phyloP scores from a whole-genome alignment of 2,797 vertebrate genomes.

The Mormyrops attenuatus region DNA sequence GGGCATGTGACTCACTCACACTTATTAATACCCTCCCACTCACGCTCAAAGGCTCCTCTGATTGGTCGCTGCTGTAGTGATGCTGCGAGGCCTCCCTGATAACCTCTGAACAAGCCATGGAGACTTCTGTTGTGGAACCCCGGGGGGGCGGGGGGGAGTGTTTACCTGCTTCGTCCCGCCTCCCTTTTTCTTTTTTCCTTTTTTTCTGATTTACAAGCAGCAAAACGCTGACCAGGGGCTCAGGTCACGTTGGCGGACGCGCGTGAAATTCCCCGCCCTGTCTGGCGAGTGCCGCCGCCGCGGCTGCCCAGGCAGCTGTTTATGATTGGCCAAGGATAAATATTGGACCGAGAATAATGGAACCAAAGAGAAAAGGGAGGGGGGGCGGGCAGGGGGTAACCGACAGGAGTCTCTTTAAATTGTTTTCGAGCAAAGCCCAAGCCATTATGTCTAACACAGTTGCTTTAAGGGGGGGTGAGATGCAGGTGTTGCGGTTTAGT shows the following conservation, averaged over 20 bases:
- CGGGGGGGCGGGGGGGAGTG: neutral
- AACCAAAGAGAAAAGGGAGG: constrained; percentile 46
- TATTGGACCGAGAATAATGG: constrained; percentile 76
- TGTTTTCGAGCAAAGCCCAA: constrained; percentile 81
- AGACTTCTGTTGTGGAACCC: neutral
- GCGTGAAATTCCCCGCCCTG: constrained; percentile 75
- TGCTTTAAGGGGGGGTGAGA: constrained; percentile 62
- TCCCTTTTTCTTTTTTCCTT: too few species aligned
- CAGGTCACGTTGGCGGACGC: constrained; percentile 80
- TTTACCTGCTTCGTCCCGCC: neutral
- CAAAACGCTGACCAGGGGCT: constrained; percentile 71
- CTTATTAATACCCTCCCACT: neutral
- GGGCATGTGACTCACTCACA: neutral
- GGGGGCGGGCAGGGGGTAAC: constrained; percentile 30
- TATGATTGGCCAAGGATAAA: constrained; percentile 91
- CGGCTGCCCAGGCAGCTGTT: constrained; percentile 79
- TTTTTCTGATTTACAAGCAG: constrained; percentile 23
- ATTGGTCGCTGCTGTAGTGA: neutral
- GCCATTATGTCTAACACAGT: constrained; percentile 62
- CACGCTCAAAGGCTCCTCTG: neutral
- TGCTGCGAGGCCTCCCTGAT: neutral
- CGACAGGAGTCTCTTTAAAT: constrained; percentile 72
- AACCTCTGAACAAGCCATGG: neutral
- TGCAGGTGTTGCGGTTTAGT: constrained; percentile 49
- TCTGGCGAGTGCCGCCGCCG: constrained; percentile 69